phyloP scores from a whole-genome alignment of 2,113 vertebrate genomes.

The Eudyptes chrysolophus region DNA sequence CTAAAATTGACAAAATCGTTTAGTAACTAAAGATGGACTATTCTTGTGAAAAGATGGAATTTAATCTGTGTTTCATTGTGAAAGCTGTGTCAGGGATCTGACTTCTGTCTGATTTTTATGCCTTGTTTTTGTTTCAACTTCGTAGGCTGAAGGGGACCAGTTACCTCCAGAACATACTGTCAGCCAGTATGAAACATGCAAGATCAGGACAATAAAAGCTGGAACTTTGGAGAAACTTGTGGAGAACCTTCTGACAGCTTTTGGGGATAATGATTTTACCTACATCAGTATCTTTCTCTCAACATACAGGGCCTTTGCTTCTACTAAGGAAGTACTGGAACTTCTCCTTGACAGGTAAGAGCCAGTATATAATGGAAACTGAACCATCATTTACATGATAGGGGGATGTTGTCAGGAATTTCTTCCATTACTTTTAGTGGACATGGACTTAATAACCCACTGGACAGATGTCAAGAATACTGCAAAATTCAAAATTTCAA shows the following conservation, averaged over 20 bases:
- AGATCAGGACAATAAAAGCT: constrained; percentile 92
- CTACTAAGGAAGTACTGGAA: constrained; percentile 85
- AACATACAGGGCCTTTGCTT: constrained; percentile 89
- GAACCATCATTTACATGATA: neutral
- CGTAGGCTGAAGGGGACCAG: constrained; percentile 85
- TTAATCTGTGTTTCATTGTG: neutral
- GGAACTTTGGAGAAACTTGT: constrained; percentile 94
- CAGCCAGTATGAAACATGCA: constrained; percentile 93
- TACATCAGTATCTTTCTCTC: constrained; percentile 96
- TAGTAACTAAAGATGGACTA: neutral
- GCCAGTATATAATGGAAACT: neutral
- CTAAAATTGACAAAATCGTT: neutral
- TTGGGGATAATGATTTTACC: constrained; percentile 93
- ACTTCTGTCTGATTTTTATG: neutral
- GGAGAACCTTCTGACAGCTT: constrained; percentile 91
- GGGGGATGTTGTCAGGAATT: neutral
- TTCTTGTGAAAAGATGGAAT: neutral
- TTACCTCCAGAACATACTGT: constrained; percentile 90
- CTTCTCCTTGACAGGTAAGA: constrained; percentile 87
- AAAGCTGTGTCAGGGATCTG: neutral
- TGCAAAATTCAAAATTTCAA: neutral
- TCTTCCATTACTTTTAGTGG: neutral
- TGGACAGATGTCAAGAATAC: neutral
- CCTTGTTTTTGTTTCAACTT: constrained; percentile 36
- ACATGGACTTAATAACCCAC: neutral